phyloP scores from a whole-genome alignment of 30 jellyfish, hydroid and myxozoan species.

The Pseudorhiza aurosa region DNA sequence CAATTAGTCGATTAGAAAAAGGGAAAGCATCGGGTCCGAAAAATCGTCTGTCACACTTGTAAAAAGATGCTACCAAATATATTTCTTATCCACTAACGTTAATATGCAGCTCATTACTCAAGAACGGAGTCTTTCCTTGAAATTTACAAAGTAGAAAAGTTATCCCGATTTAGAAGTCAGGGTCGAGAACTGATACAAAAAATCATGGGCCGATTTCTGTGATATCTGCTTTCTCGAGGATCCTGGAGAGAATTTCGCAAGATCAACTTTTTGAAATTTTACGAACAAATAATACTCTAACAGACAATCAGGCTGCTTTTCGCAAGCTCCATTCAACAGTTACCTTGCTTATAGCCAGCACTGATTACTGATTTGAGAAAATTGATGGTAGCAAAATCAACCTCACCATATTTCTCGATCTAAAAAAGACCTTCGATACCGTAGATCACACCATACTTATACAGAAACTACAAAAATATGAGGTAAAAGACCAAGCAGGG shows the following conservation, averaged over 20 bases:
- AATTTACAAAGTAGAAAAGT: neutral
- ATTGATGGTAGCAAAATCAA: neutral
- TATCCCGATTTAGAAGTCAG: constrained; percentile 21
- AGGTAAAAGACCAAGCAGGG: neutral
- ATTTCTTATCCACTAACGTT: constrained; percentile 23
- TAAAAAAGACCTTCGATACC: constrained; percentile 38
- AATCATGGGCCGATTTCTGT: constrained; percentile 49
- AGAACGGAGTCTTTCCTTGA: constrained; percentile 6
- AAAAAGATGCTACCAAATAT: constrained; percentile 3
- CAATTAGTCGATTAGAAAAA: neutral
- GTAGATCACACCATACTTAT: constrained; percentile 20
- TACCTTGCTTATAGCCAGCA: neutral
- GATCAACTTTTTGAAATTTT: neutral
- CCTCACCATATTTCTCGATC: constrained; percentile 23
- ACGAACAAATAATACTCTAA: neutral
- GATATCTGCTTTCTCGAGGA: constrained; percentile 5
- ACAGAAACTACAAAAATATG: constrained; percentile 22
- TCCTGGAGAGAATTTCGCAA: constrained; percentile 19
- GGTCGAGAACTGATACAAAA: neutral
- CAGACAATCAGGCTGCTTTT: constrained; percentile 3
- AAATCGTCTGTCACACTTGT: no score
- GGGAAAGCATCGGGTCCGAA: constrained; percentile 39
- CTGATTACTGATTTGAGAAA: neutral
- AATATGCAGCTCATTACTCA: constrained; percentile 13
- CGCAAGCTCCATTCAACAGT: constrained; percentile 2